Evolutionary conservation across 2,113 vertebrate genomes (phyloP).

Genomic region (Anolis carolinensis): DNA sequence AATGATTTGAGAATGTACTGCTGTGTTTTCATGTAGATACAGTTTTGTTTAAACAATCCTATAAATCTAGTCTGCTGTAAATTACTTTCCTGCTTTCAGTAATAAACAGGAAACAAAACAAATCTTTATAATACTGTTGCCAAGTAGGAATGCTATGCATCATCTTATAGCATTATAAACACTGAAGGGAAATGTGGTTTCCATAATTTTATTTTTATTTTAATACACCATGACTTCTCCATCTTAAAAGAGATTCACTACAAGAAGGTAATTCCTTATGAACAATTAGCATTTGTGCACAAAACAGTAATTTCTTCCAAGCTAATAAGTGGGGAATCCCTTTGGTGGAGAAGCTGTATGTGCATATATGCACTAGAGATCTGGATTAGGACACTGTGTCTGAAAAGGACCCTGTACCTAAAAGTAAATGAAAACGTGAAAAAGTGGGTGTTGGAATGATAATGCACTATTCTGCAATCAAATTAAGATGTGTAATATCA

Average conservation of each 20-base stretch:
- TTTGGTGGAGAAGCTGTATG: not conserved
- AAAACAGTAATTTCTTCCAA: not conserved
- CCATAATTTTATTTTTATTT: not conserved
- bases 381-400: not conserved
- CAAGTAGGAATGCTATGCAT: not conserved
- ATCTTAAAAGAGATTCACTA: too few species aligned
- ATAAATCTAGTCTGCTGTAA: not conserved
- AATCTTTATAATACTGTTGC: not conserved
- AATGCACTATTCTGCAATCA: not conserved
- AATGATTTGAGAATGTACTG: not conserved
- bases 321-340: not conserved
- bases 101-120: not conserved
- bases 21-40: not conserved
- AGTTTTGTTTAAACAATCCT: too few species aligned
- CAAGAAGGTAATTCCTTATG: not conserved
- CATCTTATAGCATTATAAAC: not conserved
- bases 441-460: not conserved
- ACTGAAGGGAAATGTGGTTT: not conserved
- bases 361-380: not conserved
- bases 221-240: not conserved
- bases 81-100: not conserved
- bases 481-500: not conserved
- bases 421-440: not conserved
- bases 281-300: not conserved
- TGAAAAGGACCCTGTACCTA: not conserved